Evolutionary conservation across 2,888 invertebrate genomes (phyloP), one percentile per base, ranked within the genome.

Genomic region (Melanchra persicariae): DNA sequence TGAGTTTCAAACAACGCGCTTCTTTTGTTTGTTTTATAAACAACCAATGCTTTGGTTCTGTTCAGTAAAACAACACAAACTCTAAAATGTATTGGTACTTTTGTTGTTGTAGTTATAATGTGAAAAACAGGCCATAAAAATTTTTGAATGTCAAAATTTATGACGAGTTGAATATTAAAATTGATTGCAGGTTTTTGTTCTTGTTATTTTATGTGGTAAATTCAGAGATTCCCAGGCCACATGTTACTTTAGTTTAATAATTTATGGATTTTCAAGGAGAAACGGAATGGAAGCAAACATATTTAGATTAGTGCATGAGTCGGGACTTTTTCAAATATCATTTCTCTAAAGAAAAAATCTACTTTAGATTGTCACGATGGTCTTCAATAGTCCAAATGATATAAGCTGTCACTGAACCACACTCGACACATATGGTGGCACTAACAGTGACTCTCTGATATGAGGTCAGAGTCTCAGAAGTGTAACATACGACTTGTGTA

Each of bases 1-100:
- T 62, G 30, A 19, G 40, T 24, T 45, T 37, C 69, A 60, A 67
- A 51, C 60, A 76, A 51, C 49, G n/a, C n/a, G 22, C 43, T 60
- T 49, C 37, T 61, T 67, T 81, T 76, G 77, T 47, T 76, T 47
- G 12, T 17, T 61, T 59, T 76, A n/a, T 24, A 66, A 45, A 81
- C 67, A 60, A 10, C 58, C n/a, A 43, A 26, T 51, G n/a, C 24
- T 49, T 15, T 40, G 22, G 17, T 69, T 47, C n/a, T 47, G 19
- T 43, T 34, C 17, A 34, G 8, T 71, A 15, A 15, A 22, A 51
- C 22, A 55, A 70, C 17, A 19, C 12, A 45, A 8, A 30, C 12
- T n/a, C 37, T 40, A 26, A 40, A 15, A 55, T 24, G 17, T 4
- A 34, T n/a, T n/a, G n/a, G 34, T 9, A 40, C 12, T 47, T 77